Percentiles rank a stretch among this genome's conserved stretches.
These are phyloP conservation scores for Caenorhabditis remanei DNA, from an alignment of 1,140 invertebrate species.

Conservation along the genomic window DNA sequence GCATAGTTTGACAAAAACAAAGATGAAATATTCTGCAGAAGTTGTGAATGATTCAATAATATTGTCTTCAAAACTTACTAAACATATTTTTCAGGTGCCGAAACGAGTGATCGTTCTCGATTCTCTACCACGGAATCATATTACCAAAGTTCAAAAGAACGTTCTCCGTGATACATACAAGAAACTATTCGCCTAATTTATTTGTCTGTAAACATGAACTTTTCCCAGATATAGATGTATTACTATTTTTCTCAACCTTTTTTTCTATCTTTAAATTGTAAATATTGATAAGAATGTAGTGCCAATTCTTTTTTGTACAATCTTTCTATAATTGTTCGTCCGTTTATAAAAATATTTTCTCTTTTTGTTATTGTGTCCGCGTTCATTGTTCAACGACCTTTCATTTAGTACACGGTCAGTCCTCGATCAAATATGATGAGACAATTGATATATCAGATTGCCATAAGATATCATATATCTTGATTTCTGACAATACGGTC, in stretches of 20 bases:
- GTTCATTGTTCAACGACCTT: background rate
- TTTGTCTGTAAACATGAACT: background rate
- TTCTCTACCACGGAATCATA: slow-evolving; percentile 72
- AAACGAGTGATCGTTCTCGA: slow-evolving; percentile 74
- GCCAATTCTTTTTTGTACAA: slow-evolving; percentile 13
- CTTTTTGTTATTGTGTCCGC: background rate
- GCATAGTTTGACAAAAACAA: background rate
- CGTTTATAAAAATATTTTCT: background rate
- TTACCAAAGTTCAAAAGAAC: slow-evolving; percentile 77
- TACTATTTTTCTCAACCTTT: background rate
- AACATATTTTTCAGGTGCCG: slow-evolving; percentile 47
- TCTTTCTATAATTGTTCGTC: background rate
- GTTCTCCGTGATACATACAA: slow-evolving; percentile 73
- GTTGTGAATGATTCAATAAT: background rate
- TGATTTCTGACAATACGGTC: slow-evolving; percentile 15
- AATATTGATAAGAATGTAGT: slow-evolving; percentile 3
- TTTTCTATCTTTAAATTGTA: slow-evolving; percentile 30
- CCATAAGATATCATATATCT: slow-evolving; percentile 7
- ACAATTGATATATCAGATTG: background rate
- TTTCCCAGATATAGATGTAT: background rate
- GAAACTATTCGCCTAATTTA: slow-evolving; percentile 68
- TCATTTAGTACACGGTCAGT: background rate
- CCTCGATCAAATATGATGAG: slow-evolving; percentile 8
- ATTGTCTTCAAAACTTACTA: background rate
- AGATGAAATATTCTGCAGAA: background rate